Conservation (phyloP, 2,113 vertebrate species). For the Peromyscus californicus region DNA sequence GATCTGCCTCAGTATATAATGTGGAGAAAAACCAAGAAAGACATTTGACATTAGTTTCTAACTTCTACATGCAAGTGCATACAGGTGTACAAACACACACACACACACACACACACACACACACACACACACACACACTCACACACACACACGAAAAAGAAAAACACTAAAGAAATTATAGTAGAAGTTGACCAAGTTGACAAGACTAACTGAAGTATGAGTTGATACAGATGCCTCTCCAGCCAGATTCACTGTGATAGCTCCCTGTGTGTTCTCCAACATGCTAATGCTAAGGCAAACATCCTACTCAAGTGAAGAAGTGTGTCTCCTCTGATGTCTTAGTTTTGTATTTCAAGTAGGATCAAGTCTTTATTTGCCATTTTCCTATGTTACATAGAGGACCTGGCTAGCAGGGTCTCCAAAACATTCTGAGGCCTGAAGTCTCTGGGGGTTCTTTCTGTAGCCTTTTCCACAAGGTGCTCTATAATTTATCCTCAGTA, state of each 20-base stretch:
- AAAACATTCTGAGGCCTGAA: neutral
- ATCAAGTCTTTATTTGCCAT: neutral
- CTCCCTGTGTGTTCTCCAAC: neutral
- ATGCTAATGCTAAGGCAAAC: neutral
- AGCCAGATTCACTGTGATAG: neutral
- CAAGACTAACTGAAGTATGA: neutral
- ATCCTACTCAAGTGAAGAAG: conserved; percentile 6
- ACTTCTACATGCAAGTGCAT: neutral
- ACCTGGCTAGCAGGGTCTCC: neutral
- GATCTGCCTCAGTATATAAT: neutral
- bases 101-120: too few species aligned
- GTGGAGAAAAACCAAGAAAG: neutral
- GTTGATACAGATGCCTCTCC: neutral
- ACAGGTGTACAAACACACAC: neutral
- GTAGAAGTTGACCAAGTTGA: neutral
- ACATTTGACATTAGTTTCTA: neutral
- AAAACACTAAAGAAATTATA: neutral
- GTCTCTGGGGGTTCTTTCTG: neutral
- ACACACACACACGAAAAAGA: too few species aligned
- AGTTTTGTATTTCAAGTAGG: conserved; percentile 40
- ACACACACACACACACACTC: neutral
- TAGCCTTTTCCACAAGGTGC: neutral
- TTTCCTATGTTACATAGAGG: conserved; percentile 10
- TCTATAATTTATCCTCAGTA: neutral
- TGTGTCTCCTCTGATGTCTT: neutral